Base-by-base conservation (phyloP, 2,797 vertebrate species). In the Artibeus jamaicensis region DNA sequence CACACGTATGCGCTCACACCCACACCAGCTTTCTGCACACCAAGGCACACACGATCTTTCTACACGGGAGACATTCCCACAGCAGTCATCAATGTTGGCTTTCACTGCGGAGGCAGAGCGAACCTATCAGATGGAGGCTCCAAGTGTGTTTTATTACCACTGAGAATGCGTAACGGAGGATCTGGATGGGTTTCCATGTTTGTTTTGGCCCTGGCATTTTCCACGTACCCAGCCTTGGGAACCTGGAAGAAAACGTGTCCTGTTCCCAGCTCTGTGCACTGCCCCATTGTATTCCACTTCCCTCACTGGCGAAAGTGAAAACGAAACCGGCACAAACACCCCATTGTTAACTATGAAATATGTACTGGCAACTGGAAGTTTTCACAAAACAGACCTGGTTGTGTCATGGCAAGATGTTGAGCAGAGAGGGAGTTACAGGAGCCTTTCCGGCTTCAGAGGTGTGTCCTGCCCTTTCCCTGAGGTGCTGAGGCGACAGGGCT, bases 261-360 rank as follows among this genome's bases (percentile, higher is more conserved):
- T 93, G 97, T 97, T 96, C 91, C 96, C 96, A 95, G 97, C 86
- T 76, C 93, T 86, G 74, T 87, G 96, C 91, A 77, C 89, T 59
- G 94, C 67, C 88, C 90, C 96, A 95, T 96, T 97, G 97, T 97
- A 89, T 70, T 62, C 92, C 50, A 93, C 82, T 97, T 97, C 94
- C 97, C 96, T 94, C 85, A 53, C 68, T 89, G 91, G 83, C 37
- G 89, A 98, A 98, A 97, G 95, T 86, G 97, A 97, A 98, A 97
- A 96, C 29, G 97, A 97, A 98, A 97, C 86, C 48, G 2, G 82
- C 89, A 98, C 97, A 97, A 96, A 97, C 85, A 57, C 84, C 70
- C 91, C 97, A 97, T 96, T 97, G 97, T 97, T 93, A 94, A 76
- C 88, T 88, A 73, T 74, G 96, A 97, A 96, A 96, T 96, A 96